Base-by-base conservation (phyloP, 2,113 vertebrate species). In the Hucho hucho region DNA sequence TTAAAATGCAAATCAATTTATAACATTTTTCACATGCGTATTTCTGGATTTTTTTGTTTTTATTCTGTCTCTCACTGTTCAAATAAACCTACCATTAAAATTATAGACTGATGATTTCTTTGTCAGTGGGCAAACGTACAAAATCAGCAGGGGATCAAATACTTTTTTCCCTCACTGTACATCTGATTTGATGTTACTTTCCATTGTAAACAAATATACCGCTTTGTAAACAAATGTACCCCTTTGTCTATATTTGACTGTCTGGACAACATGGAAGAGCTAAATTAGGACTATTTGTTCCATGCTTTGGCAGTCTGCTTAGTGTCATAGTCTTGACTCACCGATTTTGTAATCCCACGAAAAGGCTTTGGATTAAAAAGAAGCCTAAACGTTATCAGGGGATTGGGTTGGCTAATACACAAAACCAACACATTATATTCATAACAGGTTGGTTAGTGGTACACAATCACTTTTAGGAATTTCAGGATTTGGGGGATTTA, bases 281-380 rank as follows among this genome's bases (percentile, higher is more conserved):
- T 67, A 47, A 49, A 18, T 14, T 7, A 37, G 72, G 32, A 64
- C 37, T 24, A 49, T 61, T 69, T 63, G 32, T 81, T 29, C 70
- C 20, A 76, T 66, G 53, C 63, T 74, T 43, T 53, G 49, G 49
- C 49, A 53, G 49, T 14, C 47, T 14, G 47, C 12, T 14, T 46
- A 18, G 49, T 74, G 53, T 28, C 37, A 7, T 37, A 37, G 37
- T 37, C 37, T 2, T 65, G 56, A 93, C 92, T 93, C 84, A 94
- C 91, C 90, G 92, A 94, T 91, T 93, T 94, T 65, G 90, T 89
- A 80, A 93, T 92, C 88, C 89, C 87, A 82, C 87, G 90, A 82
- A 93, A 83, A 83, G 93, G 90, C 92, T 93, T 92, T 83, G 83
- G 77, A 85, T 87, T 78, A 88, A 71, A 91, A 79, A 89, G 68